A percentile compares a stretch with the other conserved stretches of the same genome.
Conservation (phyloP, 2,113 vertebrate genomes). For the Pluvianellus socialis region DNA sequence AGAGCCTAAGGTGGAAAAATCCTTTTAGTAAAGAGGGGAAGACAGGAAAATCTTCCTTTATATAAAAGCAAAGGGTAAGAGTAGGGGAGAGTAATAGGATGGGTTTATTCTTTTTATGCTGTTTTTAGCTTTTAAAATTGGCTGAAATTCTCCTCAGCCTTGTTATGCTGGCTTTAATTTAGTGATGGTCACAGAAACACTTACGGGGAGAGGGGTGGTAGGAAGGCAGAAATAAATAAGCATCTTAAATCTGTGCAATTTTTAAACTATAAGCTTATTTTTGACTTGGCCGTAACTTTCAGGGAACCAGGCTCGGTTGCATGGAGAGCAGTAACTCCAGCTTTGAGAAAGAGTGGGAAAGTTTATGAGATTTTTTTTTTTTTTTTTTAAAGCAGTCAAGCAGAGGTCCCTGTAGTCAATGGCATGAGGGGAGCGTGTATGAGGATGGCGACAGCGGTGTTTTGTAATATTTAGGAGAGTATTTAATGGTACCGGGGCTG, state of each 20-base stretch:
- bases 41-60: neutral
- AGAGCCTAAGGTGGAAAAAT: neutral
- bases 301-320: neutral
- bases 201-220: neutral
- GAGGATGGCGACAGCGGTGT: neutral
- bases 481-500: neutral
- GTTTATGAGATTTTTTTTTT: slow-evolving; percentile 10
- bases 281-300: slow-evolving; percentile 13
- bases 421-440: neutral
- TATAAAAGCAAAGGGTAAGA: neutral
- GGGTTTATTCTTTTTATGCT: neutral
- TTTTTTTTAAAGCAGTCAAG: slow-evolving; percentile 16
- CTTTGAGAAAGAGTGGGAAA: neutral
- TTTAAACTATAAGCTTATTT: slow-evolving; percentile 39
- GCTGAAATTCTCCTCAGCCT: neutral
- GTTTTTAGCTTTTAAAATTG: neutral
- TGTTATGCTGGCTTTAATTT: slow-evolving; percentile 23
- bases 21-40: neutral
- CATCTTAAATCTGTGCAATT: neutral
- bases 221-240: neutral
- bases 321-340: slow-evolving; percentile 19
- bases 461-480: slow-evolving; percentile 48
- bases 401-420: neutral
- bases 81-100: neutral
- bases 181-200: neutral